A percentile compares a stretch with the other conserved stretches of the same genome.
Conservation (phyloP, 2,888 invertebrate genomes). For the Eupithecia abbreviata region DNA sequence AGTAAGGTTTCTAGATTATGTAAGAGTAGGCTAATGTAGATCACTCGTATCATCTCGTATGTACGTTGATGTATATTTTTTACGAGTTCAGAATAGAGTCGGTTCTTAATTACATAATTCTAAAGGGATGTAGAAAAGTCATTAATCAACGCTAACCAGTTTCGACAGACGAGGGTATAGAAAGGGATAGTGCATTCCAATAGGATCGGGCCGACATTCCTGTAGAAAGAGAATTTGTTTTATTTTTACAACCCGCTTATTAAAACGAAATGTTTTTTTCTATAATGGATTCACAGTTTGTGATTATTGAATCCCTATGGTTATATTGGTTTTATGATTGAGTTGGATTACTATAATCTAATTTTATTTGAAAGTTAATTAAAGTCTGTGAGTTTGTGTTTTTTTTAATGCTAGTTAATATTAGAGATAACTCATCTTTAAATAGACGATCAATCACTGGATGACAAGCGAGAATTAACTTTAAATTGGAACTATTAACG, state of each 20-base stretch:
- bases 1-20: not conserved
- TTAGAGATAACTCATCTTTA: not conserved
- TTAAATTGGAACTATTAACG: conserved; percentile 29
- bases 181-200: conserved; percentile 74
- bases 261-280: conserved; percentile 55
- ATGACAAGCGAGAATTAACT: conserved; percentile 13
- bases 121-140: conserved; percentile 57
- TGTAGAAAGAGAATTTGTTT: conserved; percentile 71
- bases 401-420: conserved; percentile 25
- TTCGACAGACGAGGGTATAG: conserved; percentile 53
- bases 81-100: conserved; percentile 9
- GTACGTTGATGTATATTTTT: conserved; percentile 2
- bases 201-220: conserved; percentile 66
- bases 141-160: conserved; percentile 78
- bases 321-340: conserved; percentile 42
- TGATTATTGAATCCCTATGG: conserved; percentile 46
- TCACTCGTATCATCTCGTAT: no score
- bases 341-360: conserved; percentile 38
- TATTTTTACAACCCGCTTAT: conserved; percentile 62
- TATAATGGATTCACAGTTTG: conserved; percentile 57
- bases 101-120: conserved; percentile 65
- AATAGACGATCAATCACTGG: conserved; percentile 32
- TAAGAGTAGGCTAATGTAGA: not conserved
- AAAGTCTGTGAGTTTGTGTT: conserved; percentile 43
- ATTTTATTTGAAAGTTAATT: conserved; percentile 47